Base-by-base conservation (phyloP, 1,140 invertebrate species). In the Gryon sp. region DNA sequence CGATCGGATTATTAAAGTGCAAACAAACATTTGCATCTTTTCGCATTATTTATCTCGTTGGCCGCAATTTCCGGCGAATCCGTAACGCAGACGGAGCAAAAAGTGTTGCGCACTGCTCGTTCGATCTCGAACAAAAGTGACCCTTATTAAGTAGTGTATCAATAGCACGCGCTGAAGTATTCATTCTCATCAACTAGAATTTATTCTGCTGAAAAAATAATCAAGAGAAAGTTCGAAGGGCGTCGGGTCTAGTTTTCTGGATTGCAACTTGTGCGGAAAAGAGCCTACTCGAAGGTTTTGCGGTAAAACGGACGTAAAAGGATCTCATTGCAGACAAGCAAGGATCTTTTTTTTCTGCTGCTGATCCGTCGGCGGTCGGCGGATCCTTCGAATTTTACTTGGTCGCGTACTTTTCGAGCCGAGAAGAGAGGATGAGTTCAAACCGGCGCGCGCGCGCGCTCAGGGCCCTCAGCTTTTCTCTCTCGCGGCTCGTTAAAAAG, bases 401-500 rank as follows among this genome's bases (percentile, higher is more conserved):
- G 60, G 32, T 36, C 53, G 43, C 45, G 60, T 66, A 63, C 55
- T 75, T 79, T 69, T 81, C 73, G 48, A 70, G 22, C 53, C n/a
- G n/a, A n/a, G n/a, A 41, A 48, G 34, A 48, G 43, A 76, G 65
- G 62, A 73, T 76, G 62, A 48, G 73, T 32, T 59, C 66, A 36
- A 19, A 32, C 11, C 36, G 24, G 36, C 28, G 16, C 45, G 30
- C 12, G 16, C 46, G 68, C 46, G 43, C 50, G 28, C 48, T 34
- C 52, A 59, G 36, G 57, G 50, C 52, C 36, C 48, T 73, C 55
- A 43, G 66, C 41, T 76, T 68, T 66, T 28, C 66, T 72, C 76
- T 65, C 68, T 65, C 53, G 81, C 80, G 83, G 83, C 87, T 88
- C 86, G 87, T 89, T 89, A 89, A 89, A 88, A 87, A 89, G 87